Percentiles rank a stretch among this genome's conserved stretches.
Evolutionary conservation across 2,888 invertebrate species (phyloP).

Genomic region (Lypha dubia): DNA sequence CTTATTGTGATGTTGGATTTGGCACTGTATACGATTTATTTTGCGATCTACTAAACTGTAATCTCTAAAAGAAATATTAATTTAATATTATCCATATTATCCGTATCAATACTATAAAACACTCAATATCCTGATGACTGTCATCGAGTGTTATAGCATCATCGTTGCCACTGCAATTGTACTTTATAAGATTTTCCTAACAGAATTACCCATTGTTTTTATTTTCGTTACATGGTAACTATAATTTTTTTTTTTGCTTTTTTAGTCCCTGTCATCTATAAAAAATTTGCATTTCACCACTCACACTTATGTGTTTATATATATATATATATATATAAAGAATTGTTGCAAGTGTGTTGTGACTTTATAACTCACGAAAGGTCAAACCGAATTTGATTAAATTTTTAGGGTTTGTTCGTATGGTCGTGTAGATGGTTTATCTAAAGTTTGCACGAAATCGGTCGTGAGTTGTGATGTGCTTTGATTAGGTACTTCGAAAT

Average conservation of each 20-base stretch:
- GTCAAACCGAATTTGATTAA: no score
- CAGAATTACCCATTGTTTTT: background rate
- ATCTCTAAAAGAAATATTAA: background rate
- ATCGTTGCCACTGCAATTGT: background rate
- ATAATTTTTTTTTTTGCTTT: background rate
- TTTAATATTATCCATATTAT: no score
- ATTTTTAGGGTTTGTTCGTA: no score
- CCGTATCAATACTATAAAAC: background rate
- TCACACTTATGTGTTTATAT: slow-evolving; percentile 2
- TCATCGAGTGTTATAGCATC: background rate
- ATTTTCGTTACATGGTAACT: background rate
- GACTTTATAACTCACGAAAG: no score
- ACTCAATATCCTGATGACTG: background rate
- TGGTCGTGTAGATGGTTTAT: no score
- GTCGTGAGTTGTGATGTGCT: no score
- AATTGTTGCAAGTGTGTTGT: no score
- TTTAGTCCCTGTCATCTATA: background rate
- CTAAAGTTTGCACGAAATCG: no score
- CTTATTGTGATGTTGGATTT: no score
- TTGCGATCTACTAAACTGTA: background rate
- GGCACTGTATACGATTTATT: no score
- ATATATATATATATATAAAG: no score
- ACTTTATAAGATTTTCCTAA: background rate
- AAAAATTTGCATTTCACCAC: slow-evolving; percentile 1
- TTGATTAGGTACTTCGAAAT: no score